A percentile compares a stretch with the other conserved stretches of the same genome.
These are phyloP conservation scores for Chymomyza amoena DNA, from an alignment of 2,888 invertebrate genomes.

Conservation along the genomic window DNA sequence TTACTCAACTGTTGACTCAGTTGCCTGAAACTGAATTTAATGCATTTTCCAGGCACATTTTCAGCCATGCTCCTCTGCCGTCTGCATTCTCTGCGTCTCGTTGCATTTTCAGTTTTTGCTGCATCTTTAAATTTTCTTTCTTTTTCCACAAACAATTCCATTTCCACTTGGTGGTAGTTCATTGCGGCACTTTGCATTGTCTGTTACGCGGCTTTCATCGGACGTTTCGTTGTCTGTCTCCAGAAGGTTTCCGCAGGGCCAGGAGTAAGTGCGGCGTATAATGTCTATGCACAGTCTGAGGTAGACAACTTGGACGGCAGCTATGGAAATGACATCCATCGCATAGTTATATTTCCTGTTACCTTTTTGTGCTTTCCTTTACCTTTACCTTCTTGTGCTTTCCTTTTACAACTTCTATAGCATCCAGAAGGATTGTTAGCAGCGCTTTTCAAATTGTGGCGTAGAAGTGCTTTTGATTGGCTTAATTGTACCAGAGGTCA, in stretches of 20 bases:
- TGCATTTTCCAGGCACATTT: slow-evolving; percentile 64
- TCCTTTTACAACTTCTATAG: slow-evolving; percentile 43
- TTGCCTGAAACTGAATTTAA: slow-evolving; percentile 68
- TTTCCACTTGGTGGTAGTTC: slow-evolving; percentile 4
- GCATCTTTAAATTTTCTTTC: background rate
- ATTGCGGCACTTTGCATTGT: background rate
- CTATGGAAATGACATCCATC: slow-evolving; percentile 63
- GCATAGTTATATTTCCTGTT: slow-evolving; percentile 52
- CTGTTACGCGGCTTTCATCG: background rate
- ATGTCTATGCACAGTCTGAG: slow-evolving; percentile 22
- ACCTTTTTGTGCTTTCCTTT: slow-evolving; percentile 49
- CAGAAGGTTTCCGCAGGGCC: background rate
- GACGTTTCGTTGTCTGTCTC: slow-evolving; percentile 11
- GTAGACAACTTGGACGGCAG: background rate
- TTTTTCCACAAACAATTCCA: slow-evolving; percentile 11
- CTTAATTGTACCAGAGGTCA: slow-evolving; percentile 1
- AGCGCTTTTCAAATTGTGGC: slow-evolving; percentile 13
- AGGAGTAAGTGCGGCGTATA: slow-evolving; percentile 24
- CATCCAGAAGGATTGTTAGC: slow-evolving; percentile 28
- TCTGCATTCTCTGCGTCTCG: background rate
- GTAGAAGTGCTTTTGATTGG: background rate
- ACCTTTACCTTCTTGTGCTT: slow-evolving; percentile 36
- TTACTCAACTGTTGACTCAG: slow-evolving; percentile 70
- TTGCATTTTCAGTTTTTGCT: background rate
- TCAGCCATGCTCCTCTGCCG: slow-evolving; percentile 17